phyloP scores from a whole-genome alignment of 2,797 vertebrate genomes.

The Epinephelus coioides region DNA sequence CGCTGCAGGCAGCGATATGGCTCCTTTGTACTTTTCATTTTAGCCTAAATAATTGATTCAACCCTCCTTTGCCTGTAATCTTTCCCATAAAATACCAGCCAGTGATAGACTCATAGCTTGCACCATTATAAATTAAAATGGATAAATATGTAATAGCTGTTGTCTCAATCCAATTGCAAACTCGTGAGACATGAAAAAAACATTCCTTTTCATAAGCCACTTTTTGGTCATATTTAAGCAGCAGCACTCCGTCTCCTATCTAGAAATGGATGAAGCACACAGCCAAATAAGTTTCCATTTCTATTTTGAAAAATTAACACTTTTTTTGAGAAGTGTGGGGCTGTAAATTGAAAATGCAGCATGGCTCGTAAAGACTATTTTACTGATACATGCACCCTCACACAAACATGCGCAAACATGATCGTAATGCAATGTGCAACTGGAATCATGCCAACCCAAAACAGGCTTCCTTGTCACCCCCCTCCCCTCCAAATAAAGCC shows the following conservation, averaged over 20 bases:
- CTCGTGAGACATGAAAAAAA: slow-evolving; percentile 60
- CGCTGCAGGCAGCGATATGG: slow-evolving; percentile 77
- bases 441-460: slow-evolving; percentile 31
- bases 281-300: slow-evolving; percentile 42
- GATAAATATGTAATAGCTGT: slow-evolving; percentile 77
- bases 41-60: slow-evolving; percentile 85
- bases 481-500: slow-evolving; percentile 29
- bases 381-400: slow-evolving; percentile 25
- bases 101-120: slow-evolving; percentile 60
- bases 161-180: slow-evolving; percentile 75
- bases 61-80: slow-evolving; percentile 71
- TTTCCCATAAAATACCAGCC: slow-evolving; percentile 63
- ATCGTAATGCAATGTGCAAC: slow-evolving; percentile 32
- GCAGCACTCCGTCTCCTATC: not conserved
- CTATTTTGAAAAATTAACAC: slow-evolving; percentile 4
- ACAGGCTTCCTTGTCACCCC: not conserved
- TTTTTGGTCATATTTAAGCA: slow-evolving; percentile 41
- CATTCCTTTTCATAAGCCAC: not conserved
- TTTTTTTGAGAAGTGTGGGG: slow-evolving; percentile 5
- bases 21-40: slow-evolving; percentile 83
- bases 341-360: slow-evolving; percentile 36
- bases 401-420: slow-evolving; percentile 27
- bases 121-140: slow-evolving; percentile 75
- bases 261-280: slow-evolving; percentile 11
- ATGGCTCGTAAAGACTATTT: slow-evolving; percentile 6